phyloP scores from a whole-genome alignment of 1,140 invertebrate genomes.

The Lasioglossum albipes region DNA sequence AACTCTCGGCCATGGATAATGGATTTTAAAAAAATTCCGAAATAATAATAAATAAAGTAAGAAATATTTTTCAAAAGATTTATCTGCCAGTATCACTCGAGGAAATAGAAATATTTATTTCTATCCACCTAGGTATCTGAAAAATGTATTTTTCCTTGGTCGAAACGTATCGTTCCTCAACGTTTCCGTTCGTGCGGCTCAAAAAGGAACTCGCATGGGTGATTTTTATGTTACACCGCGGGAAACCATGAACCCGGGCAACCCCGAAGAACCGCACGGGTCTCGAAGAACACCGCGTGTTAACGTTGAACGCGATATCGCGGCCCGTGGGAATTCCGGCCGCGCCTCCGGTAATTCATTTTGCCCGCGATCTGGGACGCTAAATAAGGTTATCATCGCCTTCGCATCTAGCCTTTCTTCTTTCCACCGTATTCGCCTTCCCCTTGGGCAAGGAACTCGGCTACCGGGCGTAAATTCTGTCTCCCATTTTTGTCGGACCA shows the following conservation, averaged over 20 bases:
- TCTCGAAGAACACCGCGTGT: constrained; percentile 51
- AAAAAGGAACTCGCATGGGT: too few relatives aligned
- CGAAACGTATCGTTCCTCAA: too few relatives aligned
- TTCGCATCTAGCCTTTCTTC: constrained; percentile 21
- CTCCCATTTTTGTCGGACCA: not conserved
- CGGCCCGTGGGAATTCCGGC: constrained; percentile 38
- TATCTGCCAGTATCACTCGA: too few relatives aligned
- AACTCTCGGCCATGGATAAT: too few relatives aligned
- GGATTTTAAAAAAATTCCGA: too few relatives aligned
- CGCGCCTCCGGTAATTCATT: constrained; percentile 52
- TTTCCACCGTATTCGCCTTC: constrained; percentile 5
- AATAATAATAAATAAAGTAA: too few relatives aligned
- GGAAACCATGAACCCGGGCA: not conserved
- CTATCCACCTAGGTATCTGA: too few relatives aligned
- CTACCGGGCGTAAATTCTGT: not conserved
- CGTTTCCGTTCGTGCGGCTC: too few relatives aligned
- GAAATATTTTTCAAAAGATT: too few relatives aligned
- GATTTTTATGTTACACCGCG: too few relatives aligned
- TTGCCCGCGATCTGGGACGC: constrained; percentile 43
- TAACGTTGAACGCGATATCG: constrained; percentile 62
- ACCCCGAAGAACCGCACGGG: not conserved
- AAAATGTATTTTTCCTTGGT: too few relatives aligned
- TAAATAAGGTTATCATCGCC: constrained; percentile 51
- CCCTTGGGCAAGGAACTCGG: not conserved
- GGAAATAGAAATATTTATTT: too few relatives aligned